These are phyloP conservation scores for Phthorimaea operculella DNA, from an alignment of 1,140 invertebrate species.

Conservation along the genomic window DNA sequence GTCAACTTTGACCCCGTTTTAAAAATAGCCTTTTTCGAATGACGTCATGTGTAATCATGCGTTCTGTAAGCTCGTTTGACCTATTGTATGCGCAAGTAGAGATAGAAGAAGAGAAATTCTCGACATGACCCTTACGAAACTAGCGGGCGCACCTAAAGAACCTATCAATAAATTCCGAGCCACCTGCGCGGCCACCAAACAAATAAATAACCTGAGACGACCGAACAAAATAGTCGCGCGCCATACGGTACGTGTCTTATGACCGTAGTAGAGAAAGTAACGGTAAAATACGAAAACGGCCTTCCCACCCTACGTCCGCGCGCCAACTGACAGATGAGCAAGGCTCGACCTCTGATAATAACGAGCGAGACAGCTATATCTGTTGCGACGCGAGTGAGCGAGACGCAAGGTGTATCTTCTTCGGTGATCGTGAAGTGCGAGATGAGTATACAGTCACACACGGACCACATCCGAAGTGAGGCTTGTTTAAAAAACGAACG, in stretches of 20 bases:
- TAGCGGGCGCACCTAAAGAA: constrained; percentile 10
- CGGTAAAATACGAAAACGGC: constrained; percentile 39
- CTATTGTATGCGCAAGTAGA: neutral
- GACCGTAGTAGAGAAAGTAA: constrained; percentile 53
- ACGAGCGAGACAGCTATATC: constrained; percentile 44
- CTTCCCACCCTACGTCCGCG: constrained; percentile 55
- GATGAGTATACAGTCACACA: constrained; percentile 66
- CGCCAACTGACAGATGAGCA: constrained; percentile 57
- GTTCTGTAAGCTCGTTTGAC: no score
- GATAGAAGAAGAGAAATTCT: constrained; percentile 1
- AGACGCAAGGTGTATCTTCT: constrained; percentile 54
- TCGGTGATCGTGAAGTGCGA: constrained; percentile 63
- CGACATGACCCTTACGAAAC: neutral
- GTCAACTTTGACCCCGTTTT: constrained; percentile 39
- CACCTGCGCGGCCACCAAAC: constrained; percentile 36
- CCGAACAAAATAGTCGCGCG: constrained; percentile 37
- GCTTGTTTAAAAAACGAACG: constrained; percentile 51
- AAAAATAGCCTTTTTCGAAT: no score
- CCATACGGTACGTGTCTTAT: constrained; percentile 55
- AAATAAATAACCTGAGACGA: constrained; percentile 39
- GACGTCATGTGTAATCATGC: no score
- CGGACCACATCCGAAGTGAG: constrained; percentile 59
- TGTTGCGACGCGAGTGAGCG: constrained; percentile 25
- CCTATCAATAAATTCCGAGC: constrained; percentile 25
- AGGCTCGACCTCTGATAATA: constrained; percentile 63